Evolutionary conservation across 2,888 invertebrate species (phyloP), one percentile per base, ranked within the genome.

Genomic region (Pogonocherus hispidulus): DNA sequence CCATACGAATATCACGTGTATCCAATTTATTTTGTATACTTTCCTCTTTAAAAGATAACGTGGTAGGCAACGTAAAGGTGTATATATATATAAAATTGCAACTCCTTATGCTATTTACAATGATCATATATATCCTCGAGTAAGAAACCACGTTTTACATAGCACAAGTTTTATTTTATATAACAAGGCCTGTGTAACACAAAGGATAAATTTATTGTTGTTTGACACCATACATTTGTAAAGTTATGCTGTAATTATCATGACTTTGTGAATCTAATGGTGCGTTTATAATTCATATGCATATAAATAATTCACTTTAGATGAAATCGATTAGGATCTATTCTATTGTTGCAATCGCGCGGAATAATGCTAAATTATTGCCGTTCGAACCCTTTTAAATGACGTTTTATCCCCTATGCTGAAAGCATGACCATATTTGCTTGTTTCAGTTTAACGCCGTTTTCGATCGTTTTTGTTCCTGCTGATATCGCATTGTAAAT

Each of bases 131-230:
- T 52, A 16, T 32, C 32, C 27, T 9, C n/a, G 47, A 23, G 16
- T 22, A 22, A 9, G 20, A 20, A 35, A 35, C 54, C 16, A 44
- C 46, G 14, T 44, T 57, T 57, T 27, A 57, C n/a, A 22, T 11
- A 20, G 19, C 32, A 32, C 47, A 22, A 11, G 47, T 59, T 47
- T 47, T 47, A 59, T 9, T 59, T 59, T 47, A 59, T 59, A 59
- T 59, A 59, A 49, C 59, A 47, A 32, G 47, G 44, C 27, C 47
- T 47, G 59, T n/a, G 47, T 47, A 47, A 47, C 66, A 78, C 75
- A 78, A 77, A 76, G 76, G 71, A 73, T 72, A 74, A 76, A 79
- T 79, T 78, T 78, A 79, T 79, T 76, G 77, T 75, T 75, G 68
- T 74, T 73, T 75, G 75, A 78, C 75, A 78, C 76, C 73, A 71